phyloP scores from a whole-genome alignment of 2,797 vertebrate genomes.

The Gephyroberyx darwinii region DNA sequence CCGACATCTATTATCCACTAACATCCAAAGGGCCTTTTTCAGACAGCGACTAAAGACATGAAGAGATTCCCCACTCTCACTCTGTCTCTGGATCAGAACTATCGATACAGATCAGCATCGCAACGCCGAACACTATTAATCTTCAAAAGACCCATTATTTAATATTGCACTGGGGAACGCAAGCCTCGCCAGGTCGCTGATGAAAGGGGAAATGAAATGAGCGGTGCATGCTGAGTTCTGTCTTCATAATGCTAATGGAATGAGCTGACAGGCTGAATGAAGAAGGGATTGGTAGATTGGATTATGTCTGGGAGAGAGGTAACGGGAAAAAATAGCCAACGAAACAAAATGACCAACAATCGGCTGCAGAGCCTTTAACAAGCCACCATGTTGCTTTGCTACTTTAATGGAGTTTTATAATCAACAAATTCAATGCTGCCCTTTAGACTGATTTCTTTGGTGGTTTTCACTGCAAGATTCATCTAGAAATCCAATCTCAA shows the following conservation, averaged over 20 bases:
- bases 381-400: background rate
- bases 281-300: conserved; percentile 57
- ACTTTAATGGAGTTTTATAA: background rate
- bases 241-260: conserved; percentile 79
- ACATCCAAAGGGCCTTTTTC: conserved; percentile 41
- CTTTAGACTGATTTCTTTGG: background rate
- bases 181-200: conserved; percentile 57
- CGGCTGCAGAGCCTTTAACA: background rate
- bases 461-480: background rate
- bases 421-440: background rate
- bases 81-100: conserved; percentile 34
- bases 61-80: conserved; percentile 29
- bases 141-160: conserved; percentile 73
- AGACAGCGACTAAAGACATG: conserved; percentile 34
- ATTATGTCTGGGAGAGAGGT: conserved; percentile 65
- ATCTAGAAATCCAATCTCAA: background rate
- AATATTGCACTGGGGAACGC: conserved; percentile 63
- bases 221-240: conserved; percentile 46
- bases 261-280: conserved; percentile 63
- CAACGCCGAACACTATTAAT: conserved; percentile 69
- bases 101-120: conserved; percentile 56
- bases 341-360: conserved; percentile 27
- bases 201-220: conserved; percentile 76
- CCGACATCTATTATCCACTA: conserved; percentile 43
- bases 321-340: conserved; percentile 38